Base-by-base conservation (phyloP, 2,888 invertebrate species). In the Drosophila lutescens region DNA sequence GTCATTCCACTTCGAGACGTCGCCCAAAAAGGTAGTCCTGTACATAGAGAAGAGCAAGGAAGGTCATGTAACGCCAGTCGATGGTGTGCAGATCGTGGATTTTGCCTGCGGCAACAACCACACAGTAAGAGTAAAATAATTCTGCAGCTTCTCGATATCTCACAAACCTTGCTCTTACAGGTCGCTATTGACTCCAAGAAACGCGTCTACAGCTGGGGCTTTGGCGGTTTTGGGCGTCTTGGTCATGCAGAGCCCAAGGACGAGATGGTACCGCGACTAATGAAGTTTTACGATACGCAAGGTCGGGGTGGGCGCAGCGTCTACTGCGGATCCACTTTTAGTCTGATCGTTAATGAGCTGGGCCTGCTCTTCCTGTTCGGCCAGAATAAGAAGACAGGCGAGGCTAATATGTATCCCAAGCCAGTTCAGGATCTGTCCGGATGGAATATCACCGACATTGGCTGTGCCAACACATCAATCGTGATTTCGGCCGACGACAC, bases 401-500 rank as follows among this genome's bases (percentile, higher is more conserved):
- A 98, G 91, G 98, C 98, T 3, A 97, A 97, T 85, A 98, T 98
- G 98, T 98, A 98, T 91, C 98, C 98, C 0, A 98, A 98, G 90
- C 97, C 97, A 0, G 96, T 98, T 4, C 97, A 97, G 83, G 98
- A 98, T 92, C 93, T 98, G n/a, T 95, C 96, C 71, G 94, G 98
- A 0, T 98, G 98, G 98, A 95, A 96, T 82, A 96, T 98, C 26
- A 95, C 96, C 65, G 95, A 95, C 79, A 94, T 98, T 43, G 98
- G 96, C 2, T 96, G 97, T 58, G 96, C 96, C 66, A 95, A 95
- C 90, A 97, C 97, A 0, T 97, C 97, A 32, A 95, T 96, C 63
- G 94, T 98, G 55, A 95, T 98, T 38, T 96, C 97, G 0, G 98
- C 98, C 0, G 98, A 98, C 91, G 97, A 98, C 54, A 95, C 96